Evolutionary conservation across 2,888 invertebrate genomes (phyloP).

Genomic region (Lepidochrysops patricia): DNA sequence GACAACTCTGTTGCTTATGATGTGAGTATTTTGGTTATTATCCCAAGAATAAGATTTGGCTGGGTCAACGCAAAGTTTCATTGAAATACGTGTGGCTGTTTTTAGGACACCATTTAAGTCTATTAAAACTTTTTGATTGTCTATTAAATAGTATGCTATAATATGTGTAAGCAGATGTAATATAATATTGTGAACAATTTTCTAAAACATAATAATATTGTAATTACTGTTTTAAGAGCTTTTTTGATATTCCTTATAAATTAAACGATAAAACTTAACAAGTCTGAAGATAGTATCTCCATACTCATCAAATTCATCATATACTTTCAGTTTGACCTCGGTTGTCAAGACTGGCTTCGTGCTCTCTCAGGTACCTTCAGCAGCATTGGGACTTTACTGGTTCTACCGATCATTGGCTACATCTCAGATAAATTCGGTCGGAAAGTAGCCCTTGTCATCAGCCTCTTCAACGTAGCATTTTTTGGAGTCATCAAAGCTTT

Average conservation of each 20-base stretch:
- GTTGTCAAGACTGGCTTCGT: conserved; percentile 77
- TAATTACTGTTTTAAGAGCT: no score
- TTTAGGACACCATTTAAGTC: not conserved
- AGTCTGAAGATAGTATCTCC: no score
- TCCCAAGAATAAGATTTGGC: no score
- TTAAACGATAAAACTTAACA: no score
- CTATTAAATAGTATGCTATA: no score
- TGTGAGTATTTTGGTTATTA: conserved; percentile 26
- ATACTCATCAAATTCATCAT: no score
- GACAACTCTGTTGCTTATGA: conserved; percentile 33
- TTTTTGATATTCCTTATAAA: no score
- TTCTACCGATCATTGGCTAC: conserved; percentile 76
- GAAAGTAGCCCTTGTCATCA: conserved; percentile 45
- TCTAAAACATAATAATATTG: no score
- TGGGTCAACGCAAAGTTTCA: not conserved
- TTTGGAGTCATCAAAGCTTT: conserved; percentile 72
- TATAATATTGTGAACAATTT: no score
- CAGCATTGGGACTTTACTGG: conserved; percentile 77
- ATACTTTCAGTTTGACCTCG: conserved; percentile 65
- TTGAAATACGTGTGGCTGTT: not conserved
- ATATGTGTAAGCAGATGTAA: no score
- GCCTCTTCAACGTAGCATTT: conserved; percentile 43
- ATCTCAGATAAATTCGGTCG: conserved; percentile 75
- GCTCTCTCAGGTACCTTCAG: conserved; percentile 78
- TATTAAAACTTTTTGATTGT: no score